Evolutionary conservation across 1,140 invertebrate species (phyloP), one percentile per base, ranked within the genome.

Genomic region (Scaptomyza hsui): DNA sequence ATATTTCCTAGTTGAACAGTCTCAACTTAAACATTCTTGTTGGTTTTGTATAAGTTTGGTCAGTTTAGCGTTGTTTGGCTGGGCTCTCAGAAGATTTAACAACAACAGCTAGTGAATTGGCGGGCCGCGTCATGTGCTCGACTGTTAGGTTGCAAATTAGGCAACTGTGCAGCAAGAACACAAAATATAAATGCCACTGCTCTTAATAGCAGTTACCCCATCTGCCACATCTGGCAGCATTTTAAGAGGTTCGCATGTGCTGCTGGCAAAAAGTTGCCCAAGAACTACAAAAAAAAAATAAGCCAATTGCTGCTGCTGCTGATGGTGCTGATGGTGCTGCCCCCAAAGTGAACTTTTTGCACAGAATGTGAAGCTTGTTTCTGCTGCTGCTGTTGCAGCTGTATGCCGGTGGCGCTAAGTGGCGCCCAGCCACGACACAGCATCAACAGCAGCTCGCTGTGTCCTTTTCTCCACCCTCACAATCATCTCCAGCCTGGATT

Each of bases 391-490:
- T 39, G 37, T 19, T 65, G 56, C 61, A 68, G 60, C 75, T 77
- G 71, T 57, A 61, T 53, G 61, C 61, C 68, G 42, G 39, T 76
- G 80, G 60, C 72, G 68, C 68, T 83, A 86, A 83, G 80, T 86
- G 80, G 80, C 81, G 69, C 60, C 68, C 76, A 70, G 65, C 72
- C 56, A 82, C 67, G 79, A 51, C 65, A 75, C 78, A 82, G 78
- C 78, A 78, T 83, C 71, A 71, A 64, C 78, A 81, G 32, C 4
- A 37, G 32, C 53, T 47, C 15, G 16, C 68, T 55, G 44, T n/a
- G 44, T 52, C 41, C 35, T 47, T 26, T 35, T 32, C 12, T 16
- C 56, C 56, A 35, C 19, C 41, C 21, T 60, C 18, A 26, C 21
- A 1, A 29, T 10, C n/a, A 18, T 19, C 41, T 15, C 18, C 39